Evolutionary conservation across 1,140 invertebrate genomes (phyloP).

Genomic region (Cydia splendana): DNA sequence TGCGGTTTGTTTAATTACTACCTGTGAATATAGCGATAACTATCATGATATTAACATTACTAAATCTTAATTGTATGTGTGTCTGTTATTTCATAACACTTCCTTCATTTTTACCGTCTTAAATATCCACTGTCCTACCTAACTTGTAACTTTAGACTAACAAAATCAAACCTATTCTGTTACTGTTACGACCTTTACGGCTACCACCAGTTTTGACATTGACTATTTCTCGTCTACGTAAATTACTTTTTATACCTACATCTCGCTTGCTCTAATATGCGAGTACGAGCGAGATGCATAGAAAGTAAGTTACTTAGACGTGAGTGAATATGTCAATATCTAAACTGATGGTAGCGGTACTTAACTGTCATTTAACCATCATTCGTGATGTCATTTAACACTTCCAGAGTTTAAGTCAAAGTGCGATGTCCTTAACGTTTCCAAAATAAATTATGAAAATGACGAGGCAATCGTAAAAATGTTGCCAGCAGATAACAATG

Average conservation of each 20-base stretch:
- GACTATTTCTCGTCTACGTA: too few relatives aligned
- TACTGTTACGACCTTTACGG: too few relatives aligned
- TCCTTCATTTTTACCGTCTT: not conserved
- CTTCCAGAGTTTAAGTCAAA: constrained; percentile 51
- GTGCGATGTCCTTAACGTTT: constrained; percentile 49
- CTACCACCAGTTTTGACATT: too few relatives aligned
- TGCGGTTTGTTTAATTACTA: too few relatives aligned
- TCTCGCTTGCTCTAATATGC: too few relatives aligned
- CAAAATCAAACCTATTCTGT: not conserved
- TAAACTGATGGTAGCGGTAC: too few relatives aligned
- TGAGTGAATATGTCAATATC: too few relatives aligned
- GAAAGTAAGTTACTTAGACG: too few relatives aligned
- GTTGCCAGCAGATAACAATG: constrained; percentile 62
- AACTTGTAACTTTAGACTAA: not conserved
- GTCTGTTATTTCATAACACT: not conserved
- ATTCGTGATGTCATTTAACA: constrained; percentile 25
- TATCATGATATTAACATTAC: too few relatives aligned
- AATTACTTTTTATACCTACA: too few relatives aligned
- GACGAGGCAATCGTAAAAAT: constrained; percentile 65
- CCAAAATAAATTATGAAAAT: constrained; percentile 48
- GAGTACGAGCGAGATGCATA: too few relatives aligned
- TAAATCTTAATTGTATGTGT: not conserved
- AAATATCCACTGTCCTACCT: not conserved
- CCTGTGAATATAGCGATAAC: too few relatives aligned
- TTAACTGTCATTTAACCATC: not conserved